Evolutionary conservation across 1,140 invertebrate species (phyloP), one percentile per base, ranked within the genome.

Genomic region (Leptopilina boulardi): DNA sequence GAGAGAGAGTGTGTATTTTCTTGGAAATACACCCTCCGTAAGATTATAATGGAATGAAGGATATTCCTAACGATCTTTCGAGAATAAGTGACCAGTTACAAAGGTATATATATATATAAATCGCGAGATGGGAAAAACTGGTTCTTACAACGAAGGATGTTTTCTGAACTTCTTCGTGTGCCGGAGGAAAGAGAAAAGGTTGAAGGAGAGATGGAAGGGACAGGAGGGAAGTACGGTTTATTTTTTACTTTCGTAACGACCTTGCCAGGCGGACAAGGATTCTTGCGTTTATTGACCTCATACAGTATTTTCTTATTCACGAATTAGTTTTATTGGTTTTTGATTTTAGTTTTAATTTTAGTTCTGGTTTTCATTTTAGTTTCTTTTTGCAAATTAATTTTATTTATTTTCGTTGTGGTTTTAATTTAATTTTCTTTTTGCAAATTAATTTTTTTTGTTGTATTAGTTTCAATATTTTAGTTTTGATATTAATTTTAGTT

Each of bases 201-300:
- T 3, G n/a, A 8, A 18, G 38, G 19, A 66, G 15, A 18, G 38
- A 21, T 66, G 15, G 66, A 78, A 23, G 73, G 44, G 70, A 72
- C 34, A 72, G 34, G 76, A 75, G 54, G 30, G 54, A 51, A 77
- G 54, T 56, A 75, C 47, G 73, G 78, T 78, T 86, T 85, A 83
- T 88, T 87, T 87, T 87, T 86, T 83, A 84, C 82, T 83, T 86
- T 78, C 73, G 59, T 70, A 73, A 51, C 85, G 86, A 87, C 87
- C 87, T 88, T 88, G 86, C 81, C 73, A 77, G 74, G 73, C 77
- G 80, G 73, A 82, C 86, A 88, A 88, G 87, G 86, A 87, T 86
- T 82, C 71, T 42, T 56, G 78, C 79, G 86, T 85, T 83, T 77
- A 47, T 87, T 85, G 85, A 87, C 80, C 86, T 73, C 74, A 15